These are phyloP conservation scores for Macrotis lagotis DNA, from an alignment of 2,113 vertebrate species.

Conservation along the genomic window DNA sequence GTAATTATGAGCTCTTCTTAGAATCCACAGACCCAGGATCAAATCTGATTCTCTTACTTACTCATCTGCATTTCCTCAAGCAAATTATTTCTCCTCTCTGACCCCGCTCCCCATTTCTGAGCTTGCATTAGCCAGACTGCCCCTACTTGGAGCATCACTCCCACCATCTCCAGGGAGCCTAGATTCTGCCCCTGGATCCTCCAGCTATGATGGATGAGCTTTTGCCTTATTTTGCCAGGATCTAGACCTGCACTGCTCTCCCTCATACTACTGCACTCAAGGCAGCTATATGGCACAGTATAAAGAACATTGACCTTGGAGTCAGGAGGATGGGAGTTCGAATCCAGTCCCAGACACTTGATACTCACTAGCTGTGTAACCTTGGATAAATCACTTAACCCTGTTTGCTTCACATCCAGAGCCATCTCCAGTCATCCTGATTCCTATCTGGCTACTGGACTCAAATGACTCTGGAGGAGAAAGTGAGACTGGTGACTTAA, in stretches of 20 bases:
- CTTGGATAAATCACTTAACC: too few species aligned
- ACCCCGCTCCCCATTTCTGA: background rate
- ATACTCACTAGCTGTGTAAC: too few species aligned
- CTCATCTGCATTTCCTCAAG: background rate
- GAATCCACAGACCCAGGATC: background rate
- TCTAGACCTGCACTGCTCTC: background rate
- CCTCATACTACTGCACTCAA: background rate
- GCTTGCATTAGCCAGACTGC: background rate
- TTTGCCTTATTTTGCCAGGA: background rate
- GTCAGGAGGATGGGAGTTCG: too few species aligned
- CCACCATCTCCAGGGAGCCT: background rate
- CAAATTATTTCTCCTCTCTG: background rate
- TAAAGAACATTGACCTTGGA: too few species aligned
- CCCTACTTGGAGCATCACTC: background rate
- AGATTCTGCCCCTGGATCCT: background rate
- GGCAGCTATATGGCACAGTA: too few species aligned
- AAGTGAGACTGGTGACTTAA: too few species aligned
- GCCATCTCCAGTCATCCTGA: too few species aligned
- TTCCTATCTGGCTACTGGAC: too few species aligned
- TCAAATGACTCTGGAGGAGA: too few species aligned
- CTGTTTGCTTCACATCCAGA: too few species aligned
- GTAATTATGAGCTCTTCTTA: background rate
- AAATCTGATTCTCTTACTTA: background rate
- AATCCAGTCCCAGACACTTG: too few species aligned
- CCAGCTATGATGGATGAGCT: background rate